phyloP scores from a whole-genome alignment of 2,888 invertebrate species.

The Tigriopus californicus region DNA sequence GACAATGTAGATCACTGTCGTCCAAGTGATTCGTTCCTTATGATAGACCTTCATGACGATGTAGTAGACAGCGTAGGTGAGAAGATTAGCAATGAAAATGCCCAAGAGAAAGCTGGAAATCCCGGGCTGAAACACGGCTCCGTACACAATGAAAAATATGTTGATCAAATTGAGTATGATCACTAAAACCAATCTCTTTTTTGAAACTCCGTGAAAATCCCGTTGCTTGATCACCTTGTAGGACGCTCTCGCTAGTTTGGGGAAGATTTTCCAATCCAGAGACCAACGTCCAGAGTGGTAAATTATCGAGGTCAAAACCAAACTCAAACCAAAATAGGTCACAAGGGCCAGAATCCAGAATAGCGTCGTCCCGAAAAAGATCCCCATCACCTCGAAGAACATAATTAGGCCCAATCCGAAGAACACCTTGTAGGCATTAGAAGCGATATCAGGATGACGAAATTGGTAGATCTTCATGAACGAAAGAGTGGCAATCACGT shows the following conservation, averaged over 20 bases:
- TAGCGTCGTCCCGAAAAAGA: conserved; percentile 39
- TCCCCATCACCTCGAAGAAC: conserved; percentile 32
- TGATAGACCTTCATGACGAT: conserved; percentile 51
- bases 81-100: conserved; percentile 60
- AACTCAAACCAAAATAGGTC: conserved; percentile 19
- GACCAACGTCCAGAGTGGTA: conserved; percentile 55
- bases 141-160: conserved; percentile 45
- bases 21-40: conserved; percentile 40
- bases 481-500: conserved; percentile 62
- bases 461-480: conserved; percentile 74
- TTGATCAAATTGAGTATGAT: conserved; percentile 41
- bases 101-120: conserved; percentile 59
- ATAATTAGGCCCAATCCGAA: conserved; percentile 19
- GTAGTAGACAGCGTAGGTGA: conserved; percentile 60
- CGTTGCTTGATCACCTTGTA: background rate
- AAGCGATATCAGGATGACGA: conserved; percentile 69
- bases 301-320: conserved; percentile 30
- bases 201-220: background rate
- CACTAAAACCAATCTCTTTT: conserved; percentile 32
- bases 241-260: too few species aligned
- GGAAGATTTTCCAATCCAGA: conserved; percentile 17
- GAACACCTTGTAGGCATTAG: conserved; percentile 47
- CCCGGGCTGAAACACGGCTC: conserved; percentile 39
- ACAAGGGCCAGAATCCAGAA: conserved; percentile 55
- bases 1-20: conserved; percentile 43